These are phyloP conservation scores for Pterostichus niger DNA, from an alignment of 2,888 invertebrate genomes.

Conservation along the genomic window DNA sequence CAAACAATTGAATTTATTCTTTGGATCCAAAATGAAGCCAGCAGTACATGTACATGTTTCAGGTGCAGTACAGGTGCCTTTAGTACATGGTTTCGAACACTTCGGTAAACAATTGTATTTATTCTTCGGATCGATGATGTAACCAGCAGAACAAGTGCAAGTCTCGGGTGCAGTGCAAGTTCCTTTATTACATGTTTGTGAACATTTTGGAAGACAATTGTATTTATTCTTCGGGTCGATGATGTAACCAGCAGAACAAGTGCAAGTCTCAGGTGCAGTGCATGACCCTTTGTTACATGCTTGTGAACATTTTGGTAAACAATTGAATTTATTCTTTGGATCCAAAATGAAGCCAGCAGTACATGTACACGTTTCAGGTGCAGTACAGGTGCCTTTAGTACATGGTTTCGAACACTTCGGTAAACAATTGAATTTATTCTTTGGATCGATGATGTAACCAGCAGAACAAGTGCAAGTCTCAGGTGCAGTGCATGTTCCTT, in stretches of 20 bases:
- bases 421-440: constrained; percentile 73
- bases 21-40: constrained; percentile 78
- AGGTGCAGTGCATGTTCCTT: constrained; percentile 74
- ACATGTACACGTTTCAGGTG: constrained; percentile 69
- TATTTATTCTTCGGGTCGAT: constrained; percentile 67
- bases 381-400: constrained; percentile 71
- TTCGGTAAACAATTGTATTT: constrained; percentile 70
- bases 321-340: constrained; percentile 68
- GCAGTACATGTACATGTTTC: constrained; percentile 77
- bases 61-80: constrained; percentile 74
- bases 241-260: constrained; percentile 71
- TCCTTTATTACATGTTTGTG: constrained; percentile 69
- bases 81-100: constrained; percentile 70
- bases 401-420: constrained; percentile 75
- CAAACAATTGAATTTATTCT: constrained; percentile 73
- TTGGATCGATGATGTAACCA: constrained; percentile 78
- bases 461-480: constrained; percentile 77
- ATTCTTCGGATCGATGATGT: constrained; percentile 68
- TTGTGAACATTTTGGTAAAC: constrained; percentile 71
- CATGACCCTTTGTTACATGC: constrained; percentile 69
- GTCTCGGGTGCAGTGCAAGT: constrained; percentile 69
- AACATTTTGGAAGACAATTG: constrained; percentile 69
- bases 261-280: constrained; percentile 68
- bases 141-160: constrained; percentile 72
- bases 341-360: constrained; percentile 78